phyloP scores from a whole-genome alignment of 37 sponge, comb jelly and placozoan species.

The Cladorhizidae sp. region DNA sequence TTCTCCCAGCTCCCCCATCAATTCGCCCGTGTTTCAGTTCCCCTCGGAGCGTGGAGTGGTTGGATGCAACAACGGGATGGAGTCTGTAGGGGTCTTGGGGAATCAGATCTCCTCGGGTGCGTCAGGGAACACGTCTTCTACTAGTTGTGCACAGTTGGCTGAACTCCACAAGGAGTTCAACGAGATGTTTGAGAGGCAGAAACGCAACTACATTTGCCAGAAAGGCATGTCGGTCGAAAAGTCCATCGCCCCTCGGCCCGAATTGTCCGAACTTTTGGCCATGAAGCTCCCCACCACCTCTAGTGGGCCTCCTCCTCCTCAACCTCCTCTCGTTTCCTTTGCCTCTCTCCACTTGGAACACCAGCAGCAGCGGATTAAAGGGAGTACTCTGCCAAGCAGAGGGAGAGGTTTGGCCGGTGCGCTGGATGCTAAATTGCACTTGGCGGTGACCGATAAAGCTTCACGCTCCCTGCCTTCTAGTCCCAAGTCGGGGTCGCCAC shows the following conservation, averaged over 20 bases:
- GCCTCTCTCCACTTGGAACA: background rate
- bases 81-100: background rate
- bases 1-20: constrained; percentile 30
- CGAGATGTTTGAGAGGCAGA: constrained; percentile 46
- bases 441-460: background rate
- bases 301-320: background rate
- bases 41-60: constrained; percentile 11
- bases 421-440: background rate
- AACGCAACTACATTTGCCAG: constrained; percentile 54
- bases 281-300: constrained; percentile 24
- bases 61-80: too few relatives aligned
- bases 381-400: constrained; percentile 7
- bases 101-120: background rate
- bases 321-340: background rate
- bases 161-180: constrained; percentile 53
- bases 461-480: constrained; percentile 55
- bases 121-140: background rate
- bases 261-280: constrained; percentile 47
- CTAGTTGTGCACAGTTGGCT: background rate
- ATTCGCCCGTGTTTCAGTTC: constrained; percentile 61
- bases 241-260: constrained; percentile 46
- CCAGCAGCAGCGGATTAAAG: background rate
- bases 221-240: constrained; percentile 9
- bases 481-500: constrained; percentile 43
- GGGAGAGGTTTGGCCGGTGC: background rate